Evolutionary conservation across 1,140 invertebrate species (phyloP), one percentile per base, ranked within the genome.

Genomic region (Calliphora vicina): DNA sequence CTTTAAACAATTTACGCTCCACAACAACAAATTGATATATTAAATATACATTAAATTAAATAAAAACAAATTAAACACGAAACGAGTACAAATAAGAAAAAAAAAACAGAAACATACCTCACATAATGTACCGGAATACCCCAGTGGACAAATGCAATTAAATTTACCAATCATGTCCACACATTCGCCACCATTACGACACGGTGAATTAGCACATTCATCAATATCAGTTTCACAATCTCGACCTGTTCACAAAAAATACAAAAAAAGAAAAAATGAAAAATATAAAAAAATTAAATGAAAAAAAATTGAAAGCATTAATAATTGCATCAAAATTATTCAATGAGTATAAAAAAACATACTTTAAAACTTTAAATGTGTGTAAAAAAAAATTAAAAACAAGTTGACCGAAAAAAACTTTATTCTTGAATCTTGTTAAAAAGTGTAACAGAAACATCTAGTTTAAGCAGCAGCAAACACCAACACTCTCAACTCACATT

Each of bases 41-140:
- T 84, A 78, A 84, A 84, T 61, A 50, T 25, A 15, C 10, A 86
- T 73, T 67, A 85, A 87, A 12, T 87, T 85, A 71, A 86, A 89
- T 29, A 89, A 91, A 61, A 92, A 88, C 84, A 93, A 91, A 20
- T n/a, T 25, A 50, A 12, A 80, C 23, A 8, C 78, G 29, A 43
- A 17, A 26, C 1, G 42, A 43, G 12, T 17, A 23, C 23, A 23
- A 76, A 35, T n/a, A n/a, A 76, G 42, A 43, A n/a, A 76, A 9
- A 9, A 26, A 5, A 35, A 20, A 76, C 27, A 35, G n/a, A 29
- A 23, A 84, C 84, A 83, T 84, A 86, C 85, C 86, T 97, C 95
- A 89, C 96, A 97, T 50, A 94, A 92, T 5, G 93, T 91, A 10
- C 97, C 97, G 85, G 94, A 94, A 94, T 96, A 98, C 17, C 96